phyloP scores from a whole-genome alignment of 2,113 vertebrate species.

The Martes martes region DNA sequence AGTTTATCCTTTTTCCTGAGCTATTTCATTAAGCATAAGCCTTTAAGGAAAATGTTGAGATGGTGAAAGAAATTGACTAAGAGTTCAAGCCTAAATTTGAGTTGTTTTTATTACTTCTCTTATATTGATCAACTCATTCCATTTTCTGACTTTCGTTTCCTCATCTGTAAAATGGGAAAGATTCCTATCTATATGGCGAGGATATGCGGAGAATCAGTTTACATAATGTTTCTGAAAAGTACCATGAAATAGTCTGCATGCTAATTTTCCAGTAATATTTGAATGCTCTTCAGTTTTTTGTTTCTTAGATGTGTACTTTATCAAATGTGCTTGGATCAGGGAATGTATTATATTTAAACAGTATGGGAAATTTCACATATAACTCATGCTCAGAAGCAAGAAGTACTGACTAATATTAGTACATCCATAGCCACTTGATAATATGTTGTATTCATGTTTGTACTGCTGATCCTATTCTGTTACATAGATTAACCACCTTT shows the following conservation, averaged over 20 bases:
- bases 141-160: slow-evolving; percentile 12
- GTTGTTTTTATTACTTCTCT: not conserved
- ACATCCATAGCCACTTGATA: not conserved
- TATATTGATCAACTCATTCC: not conserved
- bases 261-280: not conserved
- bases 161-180: slow-evolving; percentile 11
- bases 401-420: not conserved
- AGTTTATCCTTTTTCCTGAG: not conserved
- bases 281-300: not conserved
- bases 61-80: not conserved
- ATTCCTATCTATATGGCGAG: not conserved
- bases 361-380: not conserved
- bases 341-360: not conserved
- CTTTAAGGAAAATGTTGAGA: not conserved
- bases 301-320: not conserved
- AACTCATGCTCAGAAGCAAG: not conserved
- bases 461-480: not conserved
- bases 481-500: not conserved
- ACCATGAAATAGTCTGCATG: not conserved
- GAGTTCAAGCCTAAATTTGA: not conserved
- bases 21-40: not conserved
- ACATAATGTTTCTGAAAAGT: not conserved
- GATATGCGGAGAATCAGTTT: not conserved
- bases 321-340: not conserved
- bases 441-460: not conserved